Evolutionary conservation across 2,888 invertebrate species (phyloP).

Genomic region (Dryocosmus kuriphilus): DNA sequence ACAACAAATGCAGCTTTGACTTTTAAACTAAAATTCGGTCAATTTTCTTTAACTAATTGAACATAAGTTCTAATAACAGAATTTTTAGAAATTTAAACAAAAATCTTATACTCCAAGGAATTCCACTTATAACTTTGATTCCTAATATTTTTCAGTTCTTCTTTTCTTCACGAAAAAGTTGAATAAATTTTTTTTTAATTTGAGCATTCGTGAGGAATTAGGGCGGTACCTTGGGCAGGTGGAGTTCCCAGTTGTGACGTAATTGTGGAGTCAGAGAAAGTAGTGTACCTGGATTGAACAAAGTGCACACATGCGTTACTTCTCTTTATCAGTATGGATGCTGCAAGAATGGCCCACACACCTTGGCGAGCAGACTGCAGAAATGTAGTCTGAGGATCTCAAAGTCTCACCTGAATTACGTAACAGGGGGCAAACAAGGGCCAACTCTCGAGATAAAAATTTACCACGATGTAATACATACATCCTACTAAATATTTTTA

Average conservation of each 20-base stretch:
- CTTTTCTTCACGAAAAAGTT: too few species aligned
- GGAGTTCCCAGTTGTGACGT: slow-evolving; percentile 31
- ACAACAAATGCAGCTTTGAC: too few species aligned
- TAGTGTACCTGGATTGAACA: slow-evolving; percentile 44
- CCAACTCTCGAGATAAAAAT: neutral
- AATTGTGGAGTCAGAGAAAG: slow-evolving; percentile 50
- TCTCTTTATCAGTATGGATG: slow-evolving; percentile 42
- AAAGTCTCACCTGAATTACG: slow-evolving; percentile 38
- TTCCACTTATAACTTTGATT: too few species aligned
- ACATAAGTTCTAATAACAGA: too few species aligned
- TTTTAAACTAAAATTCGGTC: too few species aligned
- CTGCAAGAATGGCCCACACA: slow-evolving; percentile 51
- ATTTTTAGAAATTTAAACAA: too few species aligned
- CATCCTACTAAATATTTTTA: neutral
- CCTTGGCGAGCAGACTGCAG: slow-evolving; percentile 36
- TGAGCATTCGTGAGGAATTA: neutral
- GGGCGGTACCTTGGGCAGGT: slow-evolving; percentile 23
- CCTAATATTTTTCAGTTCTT: too few species aligned
- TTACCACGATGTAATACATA: slow-evolving; percentile 11
- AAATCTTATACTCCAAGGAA: too few species aligned
- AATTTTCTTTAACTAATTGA: too few species aligned
- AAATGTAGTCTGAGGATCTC: slow-evolving; percentile 35
- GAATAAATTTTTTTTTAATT: neutral
- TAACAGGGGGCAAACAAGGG: slow-evolving; percentile 14
- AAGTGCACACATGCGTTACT: slow-evolving; percentile 48